Evolutionary conservation across 2,888 invertebrate species (phyloP).

Genomic region (Erebia epiphron): DNA sequence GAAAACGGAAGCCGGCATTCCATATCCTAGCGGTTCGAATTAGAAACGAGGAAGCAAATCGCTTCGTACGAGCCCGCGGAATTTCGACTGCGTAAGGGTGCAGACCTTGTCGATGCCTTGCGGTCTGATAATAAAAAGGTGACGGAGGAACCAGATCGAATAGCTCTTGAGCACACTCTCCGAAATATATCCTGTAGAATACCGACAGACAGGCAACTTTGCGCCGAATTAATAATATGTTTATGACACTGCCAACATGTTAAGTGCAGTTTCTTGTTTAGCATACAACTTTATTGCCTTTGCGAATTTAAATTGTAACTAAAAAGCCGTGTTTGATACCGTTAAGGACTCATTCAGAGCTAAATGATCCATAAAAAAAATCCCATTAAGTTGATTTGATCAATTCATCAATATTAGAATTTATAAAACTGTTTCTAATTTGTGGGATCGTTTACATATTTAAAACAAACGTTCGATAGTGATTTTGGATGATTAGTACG

Average conservation of each 20-base stretch:
- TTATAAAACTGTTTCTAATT: slow-evolving; percentile 10
- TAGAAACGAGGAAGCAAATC: no score
- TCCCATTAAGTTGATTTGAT: slow-evolving; percentile 14
- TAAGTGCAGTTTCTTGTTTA: neutral
- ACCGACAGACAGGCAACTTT: no score
- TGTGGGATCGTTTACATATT: slow-evolving; percentile 11
- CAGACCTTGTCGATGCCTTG: no score
- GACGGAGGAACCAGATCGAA: no score
- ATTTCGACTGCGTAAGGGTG: no score
- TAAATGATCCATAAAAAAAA: slow-evolving; percentile 20
- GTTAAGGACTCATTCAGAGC: slow-evolving; percentile 21
- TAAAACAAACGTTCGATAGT: slow-evolving; percentile 10
- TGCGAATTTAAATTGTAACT: slow-evolving; percentile 28
- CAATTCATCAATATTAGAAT: slow-evolving; percentile 22
- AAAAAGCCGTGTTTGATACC: slow-evolving; percentile 29
- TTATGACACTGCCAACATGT: neutral
- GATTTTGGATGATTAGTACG: neutral
- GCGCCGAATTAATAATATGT: no score
- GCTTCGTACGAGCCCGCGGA: no score
- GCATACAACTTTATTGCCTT: slow-evolving; percentile 25
- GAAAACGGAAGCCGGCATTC: no score
- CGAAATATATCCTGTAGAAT: no score
- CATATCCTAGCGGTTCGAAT: no score
- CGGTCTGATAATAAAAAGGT: no score
- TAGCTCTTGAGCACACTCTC: no score